Evolutionary conservation across 2,797 vertebrate species (phyloP).

Genomic region (Etheostoma nigrum): DNA sequence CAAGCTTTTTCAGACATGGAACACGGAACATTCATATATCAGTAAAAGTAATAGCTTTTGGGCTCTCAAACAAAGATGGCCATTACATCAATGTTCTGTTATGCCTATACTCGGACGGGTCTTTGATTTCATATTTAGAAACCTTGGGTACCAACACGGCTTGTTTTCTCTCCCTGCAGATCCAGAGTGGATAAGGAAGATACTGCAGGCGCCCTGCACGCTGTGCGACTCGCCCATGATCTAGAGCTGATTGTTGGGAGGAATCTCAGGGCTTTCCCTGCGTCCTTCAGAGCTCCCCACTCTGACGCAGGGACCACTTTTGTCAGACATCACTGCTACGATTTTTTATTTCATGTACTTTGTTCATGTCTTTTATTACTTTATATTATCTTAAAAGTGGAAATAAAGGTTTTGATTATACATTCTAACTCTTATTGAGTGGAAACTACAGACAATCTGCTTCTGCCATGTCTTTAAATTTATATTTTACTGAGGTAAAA

Average conservation of each 20-base stretch:
- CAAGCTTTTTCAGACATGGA: neutral
- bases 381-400: constrained; percentile 58
- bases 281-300: constrained; percentile 27
- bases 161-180: constrained; percentile 79
- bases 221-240: constrained; percentile 93
- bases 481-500: constrained; percentile 71
- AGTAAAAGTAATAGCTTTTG: neutral
- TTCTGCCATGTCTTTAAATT: constrained; percentile 47
- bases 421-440: constrained; percentile 38
- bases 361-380: constrained; percentile 56
- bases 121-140: neutral
- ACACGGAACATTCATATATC: neutral
- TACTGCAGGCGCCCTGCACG: constrained; percentile 91
- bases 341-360: constrained; percentile 44
- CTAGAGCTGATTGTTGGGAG: constrained; percentile 35
- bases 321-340: constrained; percentile 45
- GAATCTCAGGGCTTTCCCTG: constrained; percentile 47
- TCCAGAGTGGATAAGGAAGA: constrained; percentile 95
- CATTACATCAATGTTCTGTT: neutral
- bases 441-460: constrained; percentile 24
- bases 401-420: constrained; percentile 72
- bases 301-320: constrained; percentile 46
- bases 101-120: too few relatives aligned
- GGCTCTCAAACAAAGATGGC: neutral
- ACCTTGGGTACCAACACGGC: neutral